Percentiles rank a stretch among this genome's conserved stretches.
Evolutionary conservation across 2,888 invertebrate species (phyloP).

Genomic region (Pandemis corylana): DNA sequence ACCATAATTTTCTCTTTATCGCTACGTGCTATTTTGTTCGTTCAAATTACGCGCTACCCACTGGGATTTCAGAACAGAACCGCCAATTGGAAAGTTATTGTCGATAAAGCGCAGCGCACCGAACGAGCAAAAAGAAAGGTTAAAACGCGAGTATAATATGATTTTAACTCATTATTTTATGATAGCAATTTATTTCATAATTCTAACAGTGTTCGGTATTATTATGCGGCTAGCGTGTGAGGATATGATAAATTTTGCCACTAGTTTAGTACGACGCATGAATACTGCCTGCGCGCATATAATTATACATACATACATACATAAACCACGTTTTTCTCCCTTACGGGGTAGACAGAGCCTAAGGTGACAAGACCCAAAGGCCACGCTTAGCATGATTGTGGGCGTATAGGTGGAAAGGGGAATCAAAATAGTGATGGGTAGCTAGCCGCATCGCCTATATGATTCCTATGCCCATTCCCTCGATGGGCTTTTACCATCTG

Average conservation of each 20-base stretch:
- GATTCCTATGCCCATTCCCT: too few relatives aligned
- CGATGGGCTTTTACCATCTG: too few relatives aligned
- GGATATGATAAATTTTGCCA: neutral
- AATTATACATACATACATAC: too few relatives aligned
- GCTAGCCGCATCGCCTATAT: too few relatives aligned
- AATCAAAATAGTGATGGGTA: too few relatives aligned
- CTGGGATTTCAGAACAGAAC: conserved; percentile 29
- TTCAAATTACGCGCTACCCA: conserved; percentile 31
- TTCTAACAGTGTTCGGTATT: neutral
- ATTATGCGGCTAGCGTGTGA: neutral
- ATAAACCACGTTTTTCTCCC: too few relatives aligned
- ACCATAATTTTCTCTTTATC: conserved; percentile 3
- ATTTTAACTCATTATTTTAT: neutral
- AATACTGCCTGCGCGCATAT: too few relatives aligned
- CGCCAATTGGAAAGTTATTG: conserved; percentile 34
- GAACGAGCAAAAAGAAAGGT: neutral
- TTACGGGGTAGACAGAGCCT: too few relatives aligned
- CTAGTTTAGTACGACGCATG: too few relatives aligned
- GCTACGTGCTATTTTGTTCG: conserved; percentile 21
- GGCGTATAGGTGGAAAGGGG: too few relatives aligned
- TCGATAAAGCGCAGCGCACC: conserved; percentile 23
- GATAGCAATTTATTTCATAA: neutral
- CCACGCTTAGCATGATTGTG: too few relatives aligned
- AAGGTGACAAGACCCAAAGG: too few relatives aligned
- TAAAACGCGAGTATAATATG: neutral